Evolutionary conservation across 2,797 vertebrate genomes (phyloP).

Genomic region (Nyctalus aviator): DNA sequence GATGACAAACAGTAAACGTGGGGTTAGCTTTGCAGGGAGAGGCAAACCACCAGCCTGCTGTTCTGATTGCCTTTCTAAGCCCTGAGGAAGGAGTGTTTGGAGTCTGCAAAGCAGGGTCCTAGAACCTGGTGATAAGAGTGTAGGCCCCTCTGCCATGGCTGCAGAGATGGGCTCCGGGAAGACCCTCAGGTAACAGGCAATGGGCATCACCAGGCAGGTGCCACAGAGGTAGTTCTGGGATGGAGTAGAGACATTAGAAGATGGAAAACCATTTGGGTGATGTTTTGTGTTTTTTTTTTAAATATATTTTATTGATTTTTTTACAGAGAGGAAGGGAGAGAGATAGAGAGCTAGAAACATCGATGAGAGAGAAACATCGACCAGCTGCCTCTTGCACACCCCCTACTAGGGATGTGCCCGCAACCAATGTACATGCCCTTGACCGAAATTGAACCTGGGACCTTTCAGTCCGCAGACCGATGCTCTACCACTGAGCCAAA

Average conservation of each 20-base stretch:
- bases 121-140: background rate
- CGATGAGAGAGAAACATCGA: too few species aligned
- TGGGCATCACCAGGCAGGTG: background rate
- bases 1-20: accelerated
- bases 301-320: too few species aligned
- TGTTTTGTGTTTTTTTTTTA: background rate
- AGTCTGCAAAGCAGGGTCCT: background rate
- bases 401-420: too few species aligned
- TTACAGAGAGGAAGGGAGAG: too few species aligned
- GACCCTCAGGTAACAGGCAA: background rate
- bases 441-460: too few species aligned
- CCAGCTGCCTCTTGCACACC: too few species aligned
- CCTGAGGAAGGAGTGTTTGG: background rate
- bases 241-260: background rate
- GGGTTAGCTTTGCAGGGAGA: background rate
- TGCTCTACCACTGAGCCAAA: too few species aligned
- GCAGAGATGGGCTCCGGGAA: background rate
- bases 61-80: background rate
- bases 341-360: too few species aligned
- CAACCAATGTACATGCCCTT: too few species aligned
- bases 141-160: background rate
- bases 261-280: accelerated
- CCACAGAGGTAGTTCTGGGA: accelerated
- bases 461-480: too few species aligned
- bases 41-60: too few species aligned